Conservation (phyloP, 2,888 invertebrate species). For the Tromatobia lineatoria region DNA sequence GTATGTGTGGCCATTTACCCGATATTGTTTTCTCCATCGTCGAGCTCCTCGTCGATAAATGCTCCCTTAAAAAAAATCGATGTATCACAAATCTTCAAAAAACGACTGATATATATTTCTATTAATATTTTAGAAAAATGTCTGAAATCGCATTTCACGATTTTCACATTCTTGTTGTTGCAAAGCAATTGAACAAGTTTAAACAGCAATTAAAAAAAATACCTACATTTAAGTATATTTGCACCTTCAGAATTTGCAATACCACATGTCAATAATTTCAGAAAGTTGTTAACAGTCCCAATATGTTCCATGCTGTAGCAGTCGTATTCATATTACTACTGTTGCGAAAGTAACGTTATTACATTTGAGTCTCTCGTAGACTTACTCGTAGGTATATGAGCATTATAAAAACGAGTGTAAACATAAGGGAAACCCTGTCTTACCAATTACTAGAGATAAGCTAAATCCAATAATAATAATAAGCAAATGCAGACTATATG, state of each 20-base stretch:
- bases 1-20: constrained; percentile 99
- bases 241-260: constrained; percentile 44
- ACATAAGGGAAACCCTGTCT: background rate
- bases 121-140: background rate
- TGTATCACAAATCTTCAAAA: background rate
- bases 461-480: background rate
- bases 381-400: background rate
- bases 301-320: constrained; percentile 70
- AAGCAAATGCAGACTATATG: background rate
- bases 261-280: constrained; percentile 71
- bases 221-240: constrained; percentile 54
- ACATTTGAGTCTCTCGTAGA: background rate
- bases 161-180: background rate
- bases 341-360: background rate
- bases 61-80: constrained; percentile 91
- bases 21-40: constrained; percentile 99
- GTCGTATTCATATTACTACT: constrained; percentile 39
- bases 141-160: background rate
- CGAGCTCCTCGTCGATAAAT: constrained; percentile 99
- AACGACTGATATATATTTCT: background rate
- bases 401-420: constrained; percentile 44
- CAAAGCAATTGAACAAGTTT: background rate
- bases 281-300: constrained; percentile 59
- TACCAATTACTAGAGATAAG: background rate
- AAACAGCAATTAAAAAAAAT: background rate